These are phyloP conservation scores for Cavia aperea DNA, from an alignment of 2,113 vertebrate genomes.

Conservation along the genomic window DNA sequence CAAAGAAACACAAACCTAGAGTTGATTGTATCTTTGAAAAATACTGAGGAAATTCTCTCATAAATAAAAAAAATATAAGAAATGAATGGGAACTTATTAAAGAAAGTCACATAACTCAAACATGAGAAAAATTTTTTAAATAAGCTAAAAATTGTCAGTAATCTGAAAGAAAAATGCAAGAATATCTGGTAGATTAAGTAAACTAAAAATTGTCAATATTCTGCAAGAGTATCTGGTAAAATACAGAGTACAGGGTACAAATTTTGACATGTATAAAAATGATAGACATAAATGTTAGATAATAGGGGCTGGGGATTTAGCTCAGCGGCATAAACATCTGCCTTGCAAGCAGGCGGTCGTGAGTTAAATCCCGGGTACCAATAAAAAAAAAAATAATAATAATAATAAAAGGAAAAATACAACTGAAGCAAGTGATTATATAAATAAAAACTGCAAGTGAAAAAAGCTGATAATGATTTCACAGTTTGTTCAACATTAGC, in stretches of 20 bases:
- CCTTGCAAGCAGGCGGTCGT: no score
- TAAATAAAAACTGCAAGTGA: neutral
- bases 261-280: neutral
- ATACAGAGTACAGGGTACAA: neutral
- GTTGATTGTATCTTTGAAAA: neutral
- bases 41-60: neutral
- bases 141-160: neutral
- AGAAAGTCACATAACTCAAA: neutral
- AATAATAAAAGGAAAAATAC: neutral
- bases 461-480: neutral
- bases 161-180: neutral
- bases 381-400: no score
- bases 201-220: neutral
- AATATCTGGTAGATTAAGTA: neutral
- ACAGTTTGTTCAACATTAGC: neutral
- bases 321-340: no score
- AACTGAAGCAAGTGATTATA: neutral
- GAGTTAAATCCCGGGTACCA: no score
- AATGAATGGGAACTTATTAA: neutral
- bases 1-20: neutral
- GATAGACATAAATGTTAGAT: neutral
- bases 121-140: neutral
- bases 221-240: neutral
- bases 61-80: neutral
- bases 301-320: neutral